Evolutionary conservation across 2,888 invertebrate species (phyloP), one percentile per base, ranked within the genome.

Genomic region (Onthophagus sagittarius): DNA sequence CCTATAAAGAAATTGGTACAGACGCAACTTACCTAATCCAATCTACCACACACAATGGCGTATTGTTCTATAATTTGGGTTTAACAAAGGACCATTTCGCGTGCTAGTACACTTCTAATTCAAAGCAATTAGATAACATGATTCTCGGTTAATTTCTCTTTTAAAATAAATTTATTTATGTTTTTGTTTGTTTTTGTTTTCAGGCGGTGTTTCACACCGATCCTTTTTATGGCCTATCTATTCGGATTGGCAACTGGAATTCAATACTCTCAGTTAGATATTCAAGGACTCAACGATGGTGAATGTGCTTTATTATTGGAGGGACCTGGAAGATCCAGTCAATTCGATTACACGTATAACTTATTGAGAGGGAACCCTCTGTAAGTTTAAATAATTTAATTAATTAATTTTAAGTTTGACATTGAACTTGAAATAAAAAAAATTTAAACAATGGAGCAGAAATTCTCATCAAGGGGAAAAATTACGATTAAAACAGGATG

Each of bases 271-370:
- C 83, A 84, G 1, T 72, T 85, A 5, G 84, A 85, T 67, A 69
- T 84, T 6, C 79, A 80, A 31, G 79, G 79, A 69, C 71, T 70
- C 23, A 69, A 64, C 15, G 82, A 83, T 70, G 81, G 82, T 14
- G 94, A 95, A 81, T 95, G 95, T 85, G 95, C 95, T 5, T 87
- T 95, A 65, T 87, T 94, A 79, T 86, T 96, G 76, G 89, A 90
- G 76, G 93, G 94, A 9, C 93, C 93, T 0, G 94, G 93, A 73
- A 89, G 93, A 80, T 92, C 93, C 77, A 94, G 93, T 74, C 90
- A 92, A 13, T 95, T 93, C 81, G 95, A 96, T 86, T 95, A 95
- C 85, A 93, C 93, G 81, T 90, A 93, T 80, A 95, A 95, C 86
- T 88, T 95, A 75, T 89, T 96, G 70, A 89, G 94, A 80, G 94